Conservation (phyloP, 23 tunicate species). For the Oikopleura vanhoeffeni region DNA sequence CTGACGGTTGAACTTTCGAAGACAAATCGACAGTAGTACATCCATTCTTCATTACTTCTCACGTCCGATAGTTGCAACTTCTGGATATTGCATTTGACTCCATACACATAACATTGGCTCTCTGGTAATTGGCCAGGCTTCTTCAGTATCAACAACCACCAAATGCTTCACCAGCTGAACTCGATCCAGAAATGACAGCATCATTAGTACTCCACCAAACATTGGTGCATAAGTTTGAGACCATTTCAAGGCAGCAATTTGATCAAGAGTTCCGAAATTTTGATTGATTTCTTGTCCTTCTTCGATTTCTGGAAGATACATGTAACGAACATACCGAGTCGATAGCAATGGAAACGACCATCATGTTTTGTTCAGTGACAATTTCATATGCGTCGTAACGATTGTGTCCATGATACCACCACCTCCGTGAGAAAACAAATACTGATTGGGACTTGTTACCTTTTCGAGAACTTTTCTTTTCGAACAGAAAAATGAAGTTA, state of each 20-base stretch:
- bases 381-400: not conserved
- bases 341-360: slow-evolving; percentile 9
- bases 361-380: not conserved
- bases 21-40: too few species aligned
- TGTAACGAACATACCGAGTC: not conserved
- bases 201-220: not conserved
- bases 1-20: too few species aligned
- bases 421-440: too few species aligned
- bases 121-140: not conserved
- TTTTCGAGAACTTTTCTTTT: too few species aligned
- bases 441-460: not conserved
- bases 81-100: not conserved
- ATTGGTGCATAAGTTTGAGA: not conserved
- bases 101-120: not conserved
- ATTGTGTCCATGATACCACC: not conserved
- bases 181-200: not conserved
- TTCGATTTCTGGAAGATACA: not conserved
- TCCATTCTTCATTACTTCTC: too few species aligned
- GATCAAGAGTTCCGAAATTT: not conserved
- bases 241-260: not conserved
- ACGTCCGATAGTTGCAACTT: too few species aligned
- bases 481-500: too few species aligned
- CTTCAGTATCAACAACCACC: too few species aligned
- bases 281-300: not conserved
- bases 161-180: slow-evolving; percentile 3